phyloP scores from a whole-genome alignment of 2,888 invertebrate genomes.

The Adelphocoris suturalis region DNA sequence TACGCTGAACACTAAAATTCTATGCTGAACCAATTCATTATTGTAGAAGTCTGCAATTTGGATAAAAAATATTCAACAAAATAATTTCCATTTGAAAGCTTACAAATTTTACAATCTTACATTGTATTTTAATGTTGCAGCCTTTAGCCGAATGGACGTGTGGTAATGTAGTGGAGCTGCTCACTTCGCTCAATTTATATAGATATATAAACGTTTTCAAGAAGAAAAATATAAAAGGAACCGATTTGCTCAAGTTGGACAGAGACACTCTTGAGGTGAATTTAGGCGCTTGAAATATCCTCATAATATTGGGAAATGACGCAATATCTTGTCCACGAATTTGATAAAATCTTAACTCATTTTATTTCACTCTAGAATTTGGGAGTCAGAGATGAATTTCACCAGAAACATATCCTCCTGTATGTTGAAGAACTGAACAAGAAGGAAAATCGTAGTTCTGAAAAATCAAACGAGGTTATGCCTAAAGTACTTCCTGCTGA shows the following conservation, averaged over 20 bases:
- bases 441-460: constrained; percentile 70
- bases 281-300: constrained; percentile 41
- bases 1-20: too few species aligned
- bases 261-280: constrained; percentile 84
- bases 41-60: too few species aligned
- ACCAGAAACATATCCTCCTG: constrained; percentile 84
- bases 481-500: constrained; percentile 53
- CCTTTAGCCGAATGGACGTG: constrained; percentile 86
- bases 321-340: neutral
- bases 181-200: constrained; percentile 87
- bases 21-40: too few species aligned
- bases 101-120: too few species aligned
- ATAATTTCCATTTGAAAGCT: too few species aligned
- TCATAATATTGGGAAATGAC: too few species aligned
- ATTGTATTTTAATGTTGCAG: constrained; percentile 79
- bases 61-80: too few species aligned
- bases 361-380: constrained; percentile 81
- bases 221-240: constrained; percentile 85
- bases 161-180: constrained; percentile 86
- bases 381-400: constrained; percentile 87
- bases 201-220: constrained; percentile 86
- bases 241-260: constrained; percentile 84
- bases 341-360: neutral
- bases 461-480: constrained; percentile 59
- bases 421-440: constrained; percentile 84